Evolutionary conservation across 1,140 invertebrate genomes (phyloP).

Genomic region (Anoplolepis gracilipes): DNA sequence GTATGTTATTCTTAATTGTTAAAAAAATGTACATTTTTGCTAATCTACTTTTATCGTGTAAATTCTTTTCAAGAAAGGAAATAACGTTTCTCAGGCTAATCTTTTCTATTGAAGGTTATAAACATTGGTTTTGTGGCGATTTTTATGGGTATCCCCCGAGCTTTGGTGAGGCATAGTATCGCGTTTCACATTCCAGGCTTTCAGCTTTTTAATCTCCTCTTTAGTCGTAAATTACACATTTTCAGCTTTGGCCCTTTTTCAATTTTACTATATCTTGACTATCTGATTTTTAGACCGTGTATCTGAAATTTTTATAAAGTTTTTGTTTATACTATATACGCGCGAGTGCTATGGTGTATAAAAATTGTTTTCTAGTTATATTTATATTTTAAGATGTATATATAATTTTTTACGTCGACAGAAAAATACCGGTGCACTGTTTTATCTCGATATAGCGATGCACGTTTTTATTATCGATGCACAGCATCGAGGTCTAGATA

Average conservation of each 20-base stretch:
- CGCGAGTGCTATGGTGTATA: not conserved
- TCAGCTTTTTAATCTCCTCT: constrained; percentile 15
- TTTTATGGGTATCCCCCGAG: constrained; percentile 14
- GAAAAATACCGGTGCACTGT: not conserved
- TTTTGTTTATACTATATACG: not conserved
- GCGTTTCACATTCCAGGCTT: constrained; percentile 15
- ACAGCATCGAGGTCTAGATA: constrained; percentile 8
- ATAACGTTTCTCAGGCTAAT: not conserved
- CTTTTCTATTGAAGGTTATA: not conserved
- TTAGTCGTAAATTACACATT: constrained; percentile 40
- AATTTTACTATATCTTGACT: constrained; percentile 16
- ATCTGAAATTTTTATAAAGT: not conserved
- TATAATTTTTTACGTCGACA: constrained; percentile 15
- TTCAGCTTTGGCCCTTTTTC: constrained; percentile 15
- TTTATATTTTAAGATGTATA: constrained; percentile 12
- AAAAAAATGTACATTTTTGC: not conserved
- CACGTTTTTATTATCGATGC: constrained; percentile 8
- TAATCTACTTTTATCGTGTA: not conserved
- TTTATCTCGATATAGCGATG: constrained; percentile 5
- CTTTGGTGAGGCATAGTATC: constrained; percentile 19
- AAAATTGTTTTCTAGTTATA: constrained; percentile 5
- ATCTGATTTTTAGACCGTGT: constrained; percentile 26
- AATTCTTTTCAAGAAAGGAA: not conserved
- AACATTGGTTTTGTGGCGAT: constrained; percentile 37
- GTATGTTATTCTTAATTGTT: not conserved